Base-by-base conservation (phyloP, 2,113 vertebrate species). In the Tragelaphus strepsiceros region DNA sequence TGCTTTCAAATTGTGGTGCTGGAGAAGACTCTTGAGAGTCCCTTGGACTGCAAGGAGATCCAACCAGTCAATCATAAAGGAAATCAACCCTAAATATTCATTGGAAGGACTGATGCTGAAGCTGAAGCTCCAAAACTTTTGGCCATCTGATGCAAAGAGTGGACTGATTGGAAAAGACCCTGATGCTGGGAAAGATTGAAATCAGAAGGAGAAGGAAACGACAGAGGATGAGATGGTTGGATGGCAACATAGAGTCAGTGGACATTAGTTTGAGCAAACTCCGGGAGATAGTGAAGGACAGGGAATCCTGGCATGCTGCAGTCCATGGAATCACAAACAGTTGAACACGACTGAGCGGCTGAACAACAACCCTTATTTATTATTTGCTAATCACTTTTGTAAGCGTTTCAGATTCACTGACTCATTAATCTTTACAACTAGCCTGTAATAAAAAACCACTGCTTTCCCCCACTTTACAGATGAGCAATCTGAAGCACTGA, bases 401-500 rank as follows among this genome's bases (percentile, higher is more conserved):
- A 26, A 93, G 39, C 12, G 14, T 91, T 94, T 92, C 86, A 62
- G 6, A 92, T 24, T 49, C 32, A 82, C 30, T 77, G 90, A 49
- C 24, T 95, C 77, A 3, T 80, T 89, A 80, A 82, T 90, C 54
- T 53, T 96, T 22, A 85, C 32, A 83, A 43, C 21, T 58, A 14
- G 43, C 30, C 71, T 94, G 19, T 53, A 22, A 35, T 96, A 61
- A 90, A 53, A 88, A 93, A 46, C 59, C 9, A 35, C 51, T 67
- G 74, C 62, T 83, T 83, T 74, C 6, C 22, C 35, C 64, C 4
- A 32, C 67, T 80, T 61, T 28, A 32, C 35, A 87, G 32, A 43
- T 78, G 77, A 92, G 77, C 91, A 88, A 22, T 83, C 21, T 28
- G 85, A 98, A 53, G 28, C 22, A 49, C 71, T 22, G 6, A 77